A percentile compares a stretch with the other conserved stretches of the same genome.
Conservation (phyloP, 2,888 invertebrate species). For the Drosophila fulvimacula region DNA sequence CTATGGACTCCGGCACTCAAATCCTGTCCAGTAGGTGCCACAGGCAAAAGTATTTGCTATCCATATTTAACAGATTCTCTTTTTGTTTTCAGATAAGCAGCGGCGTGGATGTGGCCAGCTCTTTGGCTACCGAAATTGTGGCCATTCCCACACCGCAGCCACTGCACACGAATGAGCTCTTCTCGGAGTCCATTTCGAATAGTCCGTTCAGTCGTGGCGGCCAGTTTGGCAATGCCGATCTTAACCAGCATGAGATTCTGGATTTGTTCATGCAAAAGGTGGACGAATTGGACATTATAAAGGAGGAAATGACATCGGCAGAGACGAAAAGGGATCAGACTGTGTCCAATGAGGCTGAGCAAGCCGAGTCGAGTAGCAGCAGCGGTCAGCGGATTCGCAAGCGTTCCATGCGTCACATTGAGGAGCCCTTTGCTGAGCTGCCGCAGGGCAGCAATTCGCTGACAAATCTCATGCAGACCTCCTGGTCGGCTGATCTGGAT, state of each 20-base stretch:
- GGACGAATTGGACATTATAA: slow-evolving; percentile 84
- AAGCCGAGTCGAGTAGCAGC: slow-evolving; percentile 3
- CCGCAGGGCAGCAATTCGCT: slow-evolving; percentile 78
- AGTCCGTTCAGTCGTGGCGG: slow-evolving; percentile 83
- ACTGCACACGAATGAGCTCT: slow-evolving; percentile 82
- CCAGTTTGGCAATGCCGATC: slow-evolving; percentile 76
- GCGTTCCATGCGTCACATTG: slow-evolving; percentile 48
- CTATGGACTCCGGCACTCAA: slow-evolving; percentile 93
- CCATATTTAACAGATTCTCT: neutral
- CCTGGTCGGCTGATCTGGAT: slow-evolving; percentile 82
- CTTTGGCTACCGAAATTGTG: slow-evolving; percentile 85
- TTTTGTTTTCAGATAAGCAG: slow-evolving; percentile 86
- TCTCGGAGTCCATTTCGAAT: slow-evolving; percentile 84
- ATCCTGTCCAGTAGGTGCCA: slow-evolving; percentile 87
- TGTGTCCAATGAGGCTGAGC: slow-evolving; percentile 10
- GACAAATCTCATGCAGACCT: slow-evolving; percentile 83
- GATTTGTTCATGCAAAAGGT: slow-evolving; percentile 84
- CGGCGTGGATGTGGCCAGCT: slow-evolving; percentile 92
- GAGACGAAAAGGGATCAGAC: neutral
- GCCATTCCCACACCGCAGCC: slow-evolving; percentile 83
- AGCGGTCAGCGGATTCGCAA: slow-evolving; percentile 36
- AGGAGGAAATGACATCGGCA: slow-evolving; percentile 81
- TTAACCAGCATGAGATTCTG: slow-evolving; percentile 79
- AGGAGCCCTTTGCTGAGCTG: slow-evolving; percentile 34
- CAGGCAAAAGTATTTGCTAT: neutral